Evolutionary conservation across 1,140 invertebrate species (phyloP).

Genomic region (Zaprionus lachaisei): DNA sequence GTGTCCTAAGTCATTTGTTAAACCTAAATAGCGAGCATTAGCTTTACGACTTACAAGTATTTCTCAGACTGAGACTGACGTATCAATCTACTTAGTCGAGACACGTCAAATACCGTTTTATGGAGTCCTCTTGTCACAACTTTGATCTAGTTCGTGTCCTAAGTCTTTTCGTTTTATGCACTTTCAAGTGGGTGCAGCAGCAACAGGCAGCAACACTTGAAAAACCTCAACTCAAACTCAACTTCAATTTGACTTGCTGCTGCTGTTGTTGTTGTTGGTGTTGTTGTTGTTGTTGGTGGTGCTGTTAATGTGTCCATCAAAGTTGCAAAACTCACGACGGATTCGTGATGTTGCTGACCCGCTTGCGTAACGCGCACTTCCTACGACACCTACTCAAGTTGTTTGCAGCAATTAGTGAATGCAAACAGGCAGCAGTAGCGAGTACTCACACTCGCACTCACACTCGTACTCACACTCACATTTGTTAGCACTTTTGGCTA

Average conservation of each 20-base stretch:
- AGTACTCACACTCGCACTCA: neutral
- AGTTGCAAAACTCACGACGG: constrained; percentile 14
- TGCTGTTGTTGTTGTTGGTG: neutral
- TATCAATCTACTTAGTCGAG: neutral
- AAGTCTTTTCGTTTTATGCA: constrained; percentile 52
- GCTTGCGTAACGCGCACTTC: constrained; percentile 73
- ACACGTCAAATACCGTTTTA: constrained; percentile 5
- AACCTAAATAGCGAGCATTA: neutral
- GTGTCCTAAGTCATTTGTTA: neutral
- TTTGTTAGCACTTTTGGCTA: constrained; percentile 59
- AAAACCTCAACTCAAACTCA: neutral
- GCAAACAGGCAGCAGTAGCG: constrained; percentile 34
- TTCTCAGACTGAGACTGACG: neutral
- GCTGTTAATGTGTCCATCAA: constrained; percentile 55
- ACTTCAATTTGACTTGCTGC: neutral
- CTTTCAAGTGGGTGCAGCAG: constrained; percentile 39
- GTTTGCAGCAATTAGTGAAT: constrained; percentile 62
- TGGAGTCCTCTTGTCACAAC: constrained; percentile 2
- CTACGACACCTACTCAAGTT: constrained; percentile 50
- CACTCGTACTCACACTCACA: constrained; percentile 42
- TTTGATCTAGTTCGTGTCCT: constrained; percentile 45
- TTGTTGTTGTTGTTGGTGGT: neutral
- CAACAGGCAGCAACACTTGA: constrained; percentile 7
- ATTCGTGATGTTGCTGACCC: constrained; percentile 67
- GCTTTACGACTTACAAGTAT: neutral